Evolutionary conservation across 2,888 invertebrate genomes (phyloP).

Genomic region (Ectemnius continuus): DNA sequence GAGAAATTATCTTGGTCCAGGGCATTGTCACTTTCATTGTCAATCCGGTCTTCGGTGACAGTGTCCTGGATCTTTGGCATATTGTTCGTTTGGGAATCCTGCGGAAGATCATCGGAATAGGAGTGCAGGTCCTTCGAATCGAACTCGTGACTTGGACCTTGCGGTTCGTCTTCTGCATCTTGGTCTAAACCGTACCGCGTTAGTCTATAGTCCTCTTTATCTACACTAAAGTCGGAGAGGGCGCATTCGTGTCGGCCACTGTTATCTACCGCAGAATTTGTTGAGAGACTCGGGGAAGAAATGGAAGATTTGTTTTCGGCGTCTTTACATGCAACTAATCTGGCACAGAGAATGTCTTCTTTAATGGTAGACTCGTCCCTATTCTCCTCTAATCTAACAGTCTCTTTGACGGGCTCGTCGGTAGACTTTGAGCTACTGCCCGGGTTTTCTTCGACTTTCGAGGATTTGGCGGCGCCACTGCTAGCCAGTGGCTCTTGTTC

Average conservation of each 20-base stretch:
- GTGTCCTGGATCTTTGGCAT: neutral
- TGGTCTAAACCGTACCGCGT: slow-evolving; percentile 45
- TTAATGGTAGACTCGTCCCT: slow-evolving; percentile 5
- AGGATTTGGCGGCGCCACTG: slow-evolving; percentile 26
- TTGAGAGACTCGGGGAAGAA: slow-evolving; percentile 30
- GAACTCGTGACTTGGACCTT: slow-evolving; percentile 6
- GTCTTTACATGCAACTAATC: slow-evolving; percentile 16
- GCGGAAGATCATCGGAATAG: slow-evolving; percentile 7
- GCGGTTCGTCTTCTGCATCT: slow-evolving; percentile 30
- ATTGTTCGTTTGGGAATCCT: neutral
- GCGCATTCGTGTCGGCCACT: slow-evolving; percentile 54
- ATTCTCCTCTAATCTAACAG: slow-evolving; percentile 3
- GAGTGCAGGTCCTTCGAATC: slow-evolving; percentile 5
- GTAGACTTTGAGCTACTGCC: neutral
- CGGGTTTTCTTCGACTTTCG: slow-evolving; percentile 22
- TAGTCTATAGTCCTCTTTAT: slow-evolving; percentile 54
- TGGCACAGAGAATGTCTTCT: slow-evolving; percentile 17
- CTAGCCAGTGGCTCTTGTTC: slow-evolving; percentile 26
- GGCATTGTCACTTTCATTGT: slow-evolving; percentile 5
- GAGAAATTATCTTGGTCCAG: slow-evolving; percentile 18
- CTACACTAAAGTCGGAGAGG: slow-evolving; percentile 56
- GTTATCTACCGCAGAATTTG: slow-evolving; percentile 19
- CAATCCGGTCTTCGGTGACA: slow-evolving; percentile 6
- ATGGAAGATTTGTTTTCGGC: slow-evolving; percentile 25
- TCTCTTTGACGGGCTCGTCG: slow-evolving; percentile 3